Conservation (phyloP, 2,113 vertebrate genomes). For the Pomatostomus ruficeps region DNA sequence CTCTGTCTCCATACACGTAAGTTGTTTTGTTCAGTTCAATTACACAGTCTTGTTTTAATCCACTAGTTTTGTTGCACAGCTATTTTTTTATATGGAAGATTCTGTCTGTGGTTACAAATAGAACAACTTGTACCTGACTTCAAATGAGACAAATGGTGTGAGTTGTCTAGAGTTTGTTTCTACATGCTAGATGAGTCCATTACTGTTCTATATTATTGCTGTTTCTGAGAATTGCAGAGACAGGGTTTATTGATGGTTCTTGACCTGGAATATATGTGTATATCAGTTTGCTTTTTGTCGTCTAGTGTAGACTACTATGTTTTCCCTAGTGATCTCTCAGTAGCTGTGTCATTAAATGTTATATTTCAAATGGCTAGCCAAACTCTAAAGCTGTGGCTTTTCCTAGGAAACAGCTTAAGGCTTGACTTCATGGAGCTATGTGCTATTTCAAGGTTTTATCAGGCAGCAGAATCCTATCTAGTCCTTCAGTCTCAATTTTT, state of each 20-base stretch:
- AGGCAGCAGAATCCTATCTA: not conserved
- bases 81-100: not conserved
- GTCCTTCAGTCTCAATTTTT: not conserved
- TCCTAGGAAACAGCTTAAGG: not conserved
- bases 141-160: not conserved
- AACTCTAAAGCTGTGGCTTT: not conserved
- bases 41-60: not conserved
- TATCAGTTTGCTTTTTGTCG: not conserved
- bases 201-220: not conserved
- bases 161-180: slow-evolving; percentile 2
- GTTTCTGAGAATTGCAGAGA: not conserved
- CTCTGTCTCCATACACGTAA: slow-evolving; percentile 96
- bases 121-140: not conserved
- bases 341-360: not conserved
- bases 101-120: not conserved
- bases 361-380: not conserved
- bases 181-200: not conserved
- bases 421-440: not conserved
- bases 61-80: not conserved
- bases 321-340: not conserved
- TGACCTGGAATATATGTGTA: not conserved
- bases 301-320: not conserved
- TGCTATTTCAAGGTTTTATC: not conserved
- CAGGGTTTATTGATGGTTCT: not conserved
- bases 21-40: slow-evolving; percentile 49